Evolutionary conservation across 2,888 invertebrate species (phyloP).

Genomic region (Plagodis pulveraria): DNA sequence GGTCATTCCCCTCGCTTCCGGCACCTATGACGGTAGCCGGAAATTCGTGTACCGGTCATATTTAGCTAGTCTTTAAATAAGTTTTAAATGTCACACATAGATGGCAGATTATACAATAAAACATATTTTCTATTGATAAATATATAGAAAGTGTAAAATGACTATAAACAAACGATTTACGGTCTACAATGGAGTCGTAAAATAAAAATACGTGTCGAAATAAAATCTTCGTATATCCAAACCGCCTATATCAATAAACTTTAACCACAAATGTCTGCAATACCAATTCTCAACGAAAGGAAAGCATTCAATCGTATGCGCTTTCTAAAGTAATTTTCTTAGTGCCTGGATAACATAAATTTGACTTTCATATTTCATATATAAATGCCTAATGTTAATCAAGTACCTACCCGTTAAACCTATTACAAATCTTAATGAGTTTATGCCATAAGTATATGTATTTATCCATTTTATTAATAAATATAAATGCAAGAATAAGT

Average conservation of each 20-base stretch:
- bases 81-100: slow-evolving; percentile 16
- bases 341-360: slow-evolving; percentile 15
- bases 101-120: neutral
- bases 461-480: no score
- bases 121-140: no score
- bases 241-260: slow-evolving; percentile 5
- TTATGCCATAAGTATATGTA: no score
- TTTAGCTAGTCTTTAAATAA: slow-evolving; percentile 36
- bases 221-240: slow-evolving; percentile 4
- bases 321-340: slow-evolving; percentile 49
- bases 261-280: slow-evolving; percentile 14
- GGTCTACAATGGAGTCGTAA: slow-evolving; percentile 38
- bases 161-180: slow-evolving; percentile 35
- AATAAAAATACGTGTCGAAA: slow-evolving; percentile 24
- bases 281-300: slow-evolving; percentile 37
- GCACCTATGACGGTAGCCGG: slow-evolving; percentile 54
- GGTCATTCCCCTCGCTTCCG: slow-evolving; percentile 67
- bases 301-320: slow-evolving; percentile 49
- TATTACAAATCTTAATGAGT: no score
- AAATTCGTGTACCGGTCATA: slow-evolving; percentile 54
- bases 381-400: slow-evolving; percentile 18
- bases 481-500: no score
- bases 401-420: slow-evolving; percentile 4
- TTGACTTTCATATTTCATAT: slow-evolving; percentile 12
- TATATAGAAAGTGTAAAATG: neutral